These are phyloP conservation scores for Mus spicilegus DNA, from an alignment of 2,113 vertebrate genomes.

Conservation along the genomic window DNA sequence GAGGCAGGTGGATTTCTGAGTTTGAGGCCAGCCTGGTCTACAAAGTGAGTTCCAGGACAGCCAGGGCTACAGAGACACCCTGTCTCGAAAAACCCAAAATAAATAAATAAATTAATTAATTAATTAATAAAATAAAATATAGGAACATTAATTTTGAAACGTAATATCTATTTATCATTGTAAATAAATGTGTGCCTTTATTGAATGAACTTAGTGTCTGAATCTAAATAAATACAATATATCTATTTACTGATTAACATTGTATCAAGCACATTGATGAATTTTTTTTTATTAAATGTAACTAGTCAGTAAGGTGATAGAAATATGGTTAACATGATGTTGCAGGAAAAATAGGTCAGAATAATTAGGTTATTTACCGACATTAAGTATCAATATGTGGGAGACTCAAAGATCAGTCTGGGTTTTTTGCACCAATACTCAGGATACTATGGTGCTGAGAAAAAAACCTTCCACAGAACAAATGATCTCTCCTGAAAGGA, in stretches of 20 bases:
- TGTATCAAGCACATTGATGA: background rate
- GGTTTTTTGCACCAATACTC: background rate
- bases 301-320: background rate
- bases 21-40: too few species aligned
- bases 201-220: background rate
- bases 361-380: background rate
- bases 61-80: too few species aligned
- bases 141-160: background rate
- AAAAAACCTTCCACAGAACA: background rate
- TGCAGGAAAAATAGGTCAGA: background rate
- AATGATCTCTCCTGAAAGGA: background rate
- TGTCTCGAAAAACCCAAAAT: too few species aligned
- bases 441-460: background rate
- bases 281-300: background rate
- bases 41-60: too few species aligned
- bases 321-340: background rate
- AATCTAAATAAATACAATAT: background rate
- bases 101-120: too few species aligned
- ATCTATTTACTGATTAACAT: background rate
- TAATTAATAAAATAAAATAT: too few species aligned
- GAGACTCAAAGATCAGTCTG: background rate
- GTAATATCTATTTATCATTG: background rate
- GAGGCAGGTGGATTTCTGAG: too few species aligned
- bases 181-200: background rate
- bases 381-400: background rate